Evolutionary conservation across 2,888 invertebrate genomes (phyloP).

Genomic region (Biston betularia): DNA sequence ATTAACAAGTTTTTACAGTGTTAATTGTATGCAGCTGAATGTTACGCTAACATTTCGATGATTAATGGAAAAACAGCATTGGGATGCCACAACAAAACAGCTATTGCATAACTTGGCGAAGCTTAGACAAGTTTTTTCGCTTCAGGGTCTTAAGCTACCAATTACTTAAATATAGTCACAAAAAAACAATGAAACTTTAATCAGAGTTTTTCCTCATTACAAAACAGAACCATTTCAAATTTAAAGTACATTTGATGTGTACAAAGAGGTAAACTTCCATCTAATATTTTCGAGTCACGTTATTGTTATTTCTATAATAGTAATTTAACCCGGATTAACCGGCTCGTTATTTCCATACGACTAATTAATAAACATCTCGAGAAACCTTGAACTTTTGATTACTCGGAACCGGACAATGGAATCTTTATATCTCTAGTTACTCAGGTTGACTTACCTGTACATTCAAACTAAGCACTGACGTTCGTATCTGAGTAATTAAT

Average conservation of each 20-base stretch:
- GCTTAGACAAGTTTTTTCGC: slow-evolving; percentile 11
- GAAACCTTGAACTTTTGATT: slow-evolving; percentile 82
- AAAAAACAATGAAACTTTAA: slow-evolving; percentile 29
- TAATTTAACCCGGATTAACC: slow-evolving; percentile 67
- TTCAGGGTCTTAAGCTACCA: slow-evolving; percentile 5
- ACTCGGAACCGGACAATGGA: slow-evolving; percentile 76
- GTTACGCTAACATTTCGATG: slow-evolving; percentile 35
- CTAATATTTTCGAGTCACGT: slow-evolving; percentile 62
- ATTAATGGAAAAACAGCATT: slow-evolving; percentile 10
- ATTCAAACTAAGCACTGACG: slow-evolving; percentile 49
- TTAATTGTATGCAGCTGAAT: slow-evolving; percentile 24
- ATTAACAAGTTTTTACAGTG: slow-evolving; percentile 21
- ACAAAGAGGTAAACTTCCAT: slow-evolving; percentile 31
- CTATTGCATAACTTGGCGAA: slow-evolving; percentile 16
- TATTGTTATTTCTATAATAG: slow-evolving; percentile 67
- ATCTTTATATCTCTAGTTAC: slow-evolving; percentile 58
- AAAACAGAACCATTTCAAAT: slow-evolving; percentile 40
- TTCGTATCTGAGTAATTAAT: slow-evolving; percentile 84
- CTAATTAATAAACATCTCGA: slow-evolving; percentile 83
- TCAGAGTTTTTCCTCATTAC: slow-evolving; percentile 48
- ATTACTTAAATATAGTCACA: not conserved
- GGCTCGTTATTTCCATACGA: slow-evolving; percentile 70
- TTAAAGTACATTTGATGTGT: slow-evolving; percentile 31
- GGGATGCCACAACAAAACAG: slow-evolving; percentile 5
- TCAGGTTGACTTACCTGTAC: slow-evolving; percentile 20